phyloP scores from a whole-genome alignment of 2,888 invertebrate species.

The Cepaea hortensis region DNA sequence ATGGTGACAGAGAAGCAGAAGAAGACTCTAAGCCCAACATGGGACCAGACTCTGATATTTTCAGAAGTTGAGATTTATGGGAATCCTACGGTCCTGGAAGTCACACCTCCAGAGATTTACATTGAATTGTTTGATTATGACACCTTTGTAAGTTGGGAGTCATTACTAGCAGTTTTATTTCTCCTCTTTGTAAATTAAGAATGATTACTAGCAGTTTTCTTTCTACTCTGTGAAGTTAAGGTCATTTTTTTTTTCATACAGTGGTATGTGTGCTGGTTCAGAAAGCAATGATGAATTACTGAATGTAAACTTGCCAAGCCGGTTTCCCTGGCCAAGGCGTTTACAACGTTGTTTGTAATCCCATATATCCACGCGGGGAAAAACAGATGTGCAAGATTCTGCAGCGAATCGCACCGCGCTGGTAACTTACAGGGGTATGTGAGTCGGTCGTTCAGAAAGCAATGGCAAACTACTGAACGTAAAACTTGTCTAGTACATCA shows the following conservation, averaged over 20 bases:
- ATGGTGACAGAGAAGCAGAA: constrained; percentile 75
- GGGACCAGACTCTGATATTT: constrained; percentile 78
- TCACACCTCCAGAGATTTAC: constrained; percentile 75
- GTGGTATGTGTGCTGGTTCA: too few species aligned
- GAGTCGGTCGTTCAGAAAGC: too few species aligned
- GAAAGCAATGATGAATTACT: too few species aligned
- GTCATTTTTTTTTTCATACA: not conserved
- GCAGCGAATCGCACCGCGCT: too few species aligned
- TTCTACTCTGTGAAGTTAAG: not conserved
- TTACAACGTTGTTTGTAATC: too few species aligned
- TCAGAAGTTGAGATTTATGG: constrained; percentile 76
- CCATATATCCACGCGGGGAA: too few species aligned
- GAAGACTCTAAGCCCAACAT: constrained; percentile 77
- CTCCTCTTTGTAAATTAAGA: not conserved
- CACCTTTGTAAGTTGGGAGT: constrained; percentile 74
- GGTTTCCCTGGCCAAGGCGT: too few species aligned
- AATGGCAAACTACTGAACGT: too few species aligned
- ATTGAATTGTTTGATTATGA: constrained; percentile 78
- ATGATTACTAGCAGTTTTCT: not conserved
- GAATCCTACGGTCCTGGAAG: constrained; percentile 68
- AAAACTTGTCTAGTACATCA: too few species aligned
- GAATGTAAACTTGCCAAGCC: too few species aligned
- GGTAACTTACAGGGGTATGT: too few species aligned
- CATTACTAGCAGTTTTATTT: not conserved
- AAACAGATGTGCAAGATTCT: too few species aligned